Base-by-base conservation (phyloP, 2,888 invertebrate genomes). In the Allolobophora icterica region DNA sequence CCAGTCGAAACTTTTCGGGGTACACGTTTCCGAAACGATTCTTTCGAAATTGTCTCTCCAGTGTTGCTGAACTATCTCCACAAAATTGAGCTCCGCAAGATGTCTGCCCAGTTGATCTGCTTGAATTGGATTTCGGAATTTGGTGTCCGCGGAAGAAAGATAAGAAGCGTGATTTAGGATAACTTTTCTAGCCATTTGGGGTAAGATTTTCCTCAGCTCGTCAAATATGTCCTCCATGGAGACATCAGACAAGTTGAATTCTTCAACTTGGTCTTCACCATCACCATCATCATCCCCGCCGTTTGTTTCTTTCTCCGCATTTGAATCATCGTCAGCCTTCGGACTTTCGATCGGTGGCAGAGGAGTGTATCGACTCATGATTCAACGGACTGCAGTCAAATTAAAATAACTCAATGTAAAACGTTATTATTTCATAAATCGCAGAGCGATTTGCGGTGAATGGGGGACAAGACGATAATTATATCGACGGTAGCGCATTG, bases 361-460 rank as follows among this genome's bases (percentile, higher is more conserved):
- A 84, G 90, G 90, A n/a, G 90, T 90, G 90, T 90, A 87, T 33
- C 83, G 83, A 83, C n/a, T 83, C 83, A 33, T 83, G 83, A 33
- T 83, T 45, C 45, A 45, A 13, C 45, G 45, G 45, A 38, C 38
- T 38, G 38, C 38, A 38, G 8, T 38, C 71, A 71, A 71, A 13
- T 71, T n/a, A 1, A 71, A 8, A 45, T 19, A 45, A 45, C 13
- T 45, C 19, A 45, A 45, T 45, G 45, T 8, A 38, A 5, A 38
- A 38, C 38, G 38, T 45, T 45, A 11, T 15, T 45, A 45, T 45
- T 11, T 45, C 5, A 45, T 45, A 45, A n/a, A 38, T 38, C 38
- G 38, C 38, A 38, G 38, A 38, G 8, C 8, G 38, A 38, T 38
- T 3, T 38, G 8, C 45, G 45, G 15, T 38, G 38, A 38, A 38